Evolutionary conservation across 2,113 vertebrate genomes (phyloP), one percentile per base, ranked within the genome.

Genomic region (Micronycteris hirsuta): DNA sequence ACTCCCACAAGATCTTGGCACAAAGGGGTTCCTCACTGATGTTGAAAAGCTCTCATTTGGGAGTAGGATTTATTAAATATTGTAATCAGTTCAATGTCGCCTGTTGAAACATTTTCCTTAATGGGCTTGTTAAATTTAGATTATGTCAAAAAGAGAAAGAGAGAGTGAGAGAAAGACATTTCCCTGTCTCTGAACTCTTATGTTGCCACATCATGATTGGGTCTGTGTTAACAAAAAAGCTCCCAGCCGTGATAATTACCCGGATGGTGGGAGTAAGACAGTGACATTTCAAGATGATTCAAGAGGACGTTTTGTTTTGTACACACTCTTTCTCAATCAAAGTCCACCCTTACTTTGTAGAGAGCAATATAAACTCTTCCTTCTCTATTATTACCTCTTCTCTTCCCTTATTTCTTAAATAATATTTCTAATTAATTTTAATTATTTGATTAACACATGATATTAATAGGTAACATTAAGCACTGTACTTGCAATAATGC

Each of bases 61-160:
- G 49, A 96, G 68, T 73, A 89, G 97, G 97, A 97, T 97, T 98
- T 97, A 98, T 98, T 98, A 98, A 98, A 98, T 98, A 98, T 97
- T 98, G 94, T 97, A 98, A 98, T 98, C 97, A 97, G 95, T 97
- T 98, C 95, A 97, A 56, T 97, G 98, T 97, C 96, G 91, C 95
- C 97, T 98, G 98, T 97, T 98, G 98, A 98, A 98, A 98, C 97
- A 94, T 98, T 98, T 98, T 97, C 98, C 98, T 97, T 98, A 98
- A 98, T 98, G 97, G 98, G 97, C 98, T 98, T 98, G 97, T 98
- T 98, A 98, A 98, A 98, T 97, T 98, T 98, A 98, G 98, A 99
- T 98, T 98, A 98, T 97, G 95, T 97, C 98, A 83, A 85, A 97
- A 49, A 86, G 52, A 52, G 63, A 73, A 83, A 97, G 95, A 93